Evolutionary conservation across 2,797 vertebrate genomes (phyloP), one percentile per base, ranked within the genome.

Genomic region (Sebastes variabilis): DNA sequence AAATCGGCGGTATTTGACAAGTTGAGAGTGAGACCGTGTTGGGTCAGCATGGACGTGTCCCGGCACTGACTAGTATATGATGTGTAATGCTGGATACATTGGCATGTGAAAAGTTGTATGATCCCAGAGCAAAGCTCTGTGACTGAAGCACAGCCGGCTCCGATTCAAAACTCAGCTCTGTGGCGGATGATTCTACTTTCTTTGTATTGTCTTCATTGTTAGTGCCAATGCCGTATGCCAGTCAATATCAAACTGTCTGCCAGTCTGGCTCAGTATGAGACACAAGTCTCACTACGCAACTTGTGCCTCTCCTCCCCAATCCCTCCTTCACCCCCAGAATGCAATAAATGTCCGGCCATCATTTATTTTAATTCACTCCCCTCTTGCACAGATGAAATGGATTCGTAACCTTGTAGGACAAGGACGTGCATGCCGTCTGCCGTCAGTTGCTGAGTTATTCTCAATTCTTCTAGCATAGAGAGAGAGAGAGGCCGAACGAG

Each of bases 331-430:
- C 91, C 93, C 91, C 91, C 87, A 84, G 89, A 94, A 94, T 92
- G 93, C 94, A 95, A 94, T 95, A 95, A 95, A 95, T 94, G 94
- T 95, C 93, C 88, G 72, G 93, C 94, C 92, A 94, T 95, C 94
- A 94, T 95, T 95, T 95, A 96, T 96, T 95, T 95, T 95, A 96
- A 96, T 96, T 95, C 94, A 94, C 93, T 95, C 92, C 92, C 92
- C 92, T 93, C 93, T 91, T 84, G 93, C 92, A 92, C 92, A 95
- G 95, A 95, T 96, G 95, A 96, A 97, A 96, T 96, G 95, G 94
- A 95, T 96, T 94, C 88, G 82, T 96, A 96, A 97, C 96, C 96
- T 97, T 97, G 96, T 92, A 91, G 94, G 96, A 96, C 95, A 97
- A 96, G 96, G 96, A 96, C 95, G 93, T 91, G 1, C 91, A 91